These are phyloP conservation scores for Rachycentron canadum DNA, from an alignment of 2,797 vertebrate species.

Conservation along the genomic window DNA sequence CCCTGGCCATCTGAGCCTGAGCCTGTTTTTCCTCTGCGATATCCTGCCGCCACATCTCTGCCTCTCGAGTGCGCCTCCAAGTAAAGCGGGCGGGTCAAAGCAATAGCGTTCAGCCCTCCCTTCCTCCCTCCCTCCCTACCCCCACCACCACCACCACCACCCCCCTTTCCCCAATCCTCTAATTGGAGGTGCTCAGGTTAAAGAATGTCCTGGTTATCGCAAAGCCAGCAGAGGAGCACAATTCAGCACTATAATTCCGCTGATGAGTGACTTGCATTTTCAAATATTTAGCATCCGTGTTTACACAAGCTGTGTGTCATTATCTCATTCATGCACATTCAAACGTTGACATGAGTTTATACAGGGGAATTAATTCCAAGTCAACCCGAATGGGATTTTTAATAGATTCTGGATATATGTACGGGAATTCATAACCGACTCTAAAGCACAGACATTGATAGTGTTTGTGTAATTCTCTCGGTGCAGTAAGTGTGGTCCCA, in stretches of 20 bases:
- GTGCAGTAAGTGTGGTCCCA: conserved; percentile 75
- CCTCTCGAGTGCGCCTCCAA: conserved; percentile 77
- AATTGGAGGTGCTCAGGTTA: conserved; percentile 86
- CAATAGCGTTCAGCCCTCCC: conserved; percentile 55
- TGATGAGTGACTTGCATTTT: conserved; percentile 81
- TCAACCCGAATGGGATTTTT: conserved; percentile 66
- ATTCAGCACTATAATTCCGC: conserved; percentile 73
- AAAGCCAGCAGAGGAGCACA: conserved; percentile 81
- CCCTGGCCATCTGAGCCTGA: conserved; percentile 84
- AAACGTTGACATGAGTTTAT: conserved; percentile 66
- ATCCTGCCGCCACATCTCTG: conserved; percentile 84
- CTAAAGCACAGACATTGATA: conserved; percentile 65
- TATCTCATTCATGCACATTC: conserved; percentile 79
- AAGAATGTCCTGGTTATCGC: conserved; percentile 84
- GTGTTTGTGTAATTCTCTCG: conserved; percentile 63
- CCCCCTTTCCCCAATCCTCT: conserved; percentile 65
- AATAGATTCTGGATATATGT: conserved; percentile 68
- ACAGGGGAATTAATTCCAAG: conserved; percentile 64
- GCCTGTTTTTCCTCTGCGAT: conserved; percentile 81
- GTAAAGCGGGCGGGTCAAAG: conserved; percentile 82
- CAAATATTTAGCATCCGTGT: conserved; percentile 74
- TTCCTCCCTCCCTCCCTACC: neutral
- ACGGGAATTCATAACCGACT: conserved; percentile 54
- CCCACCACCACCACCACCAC: too few relatives aligned
- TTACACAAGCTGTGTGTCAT: conserved; percentile 68